Base-by-base conservation (phyloP, 1,140 invertebrate species). In the Zaprionus ornatus region DNA sequence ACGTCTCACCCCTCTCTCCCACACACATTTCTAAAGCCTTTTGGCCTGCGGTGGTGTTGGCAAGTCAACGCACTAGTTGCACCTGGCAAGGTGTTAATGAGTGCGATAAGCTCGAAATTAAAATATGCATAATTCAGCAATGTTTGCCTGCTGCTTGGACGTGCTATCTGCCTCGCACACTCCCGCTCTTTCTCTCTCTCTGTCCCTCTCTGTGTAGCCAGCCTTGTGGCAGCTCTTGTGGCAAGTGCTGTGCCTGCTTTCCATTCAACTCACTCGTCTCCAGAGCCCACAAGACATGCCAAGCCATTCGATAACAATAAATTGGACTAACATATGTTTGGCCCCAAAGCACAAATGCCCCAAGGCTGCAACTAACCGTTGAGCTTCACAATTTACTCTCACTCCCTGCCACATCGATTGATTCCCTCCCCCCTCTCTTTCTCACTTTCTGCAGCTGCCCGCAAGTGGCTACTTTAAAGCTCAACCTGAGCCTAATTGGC, bases 101-200 rank as follows among this genome's bases (percentile, higher is more conserved):
- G 80, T 84, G 84, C 74, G 84, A 88, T 88, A 88, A 88, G 84
- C 82, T 80, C 77, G 52, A 88, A 83, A 88, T 88, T 88, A 88
- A 87, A 88, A 88, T 88, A 88, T 88, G 50, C 71, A 88, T 88
- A 88, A 88, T 88, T 88, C 60, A 88, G 42, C 13, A 70, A 67
- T 88, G 84, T 87, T 87, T 87, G 80, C 29, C 55, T 37, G 55
- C 57, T 60, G 63, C 70, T 72, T 7, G 29, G 40, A 56, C n/a
- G 7, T 7, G n/a, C 68, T 70, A 55, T 63, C 50, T 35, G 35
- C 17, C 27, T 62, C 45, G 13, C n/a, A 12, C 15, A 55, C 32
- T 3, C 29, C 29, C n/a, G 17, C 23, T 9, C 2, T 63, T 10
- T 15, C 50, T 21, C 21, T 52, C 21, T 52, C 21, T 52, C 50